These are phyloP conservation scores for Enteromius argenteus DNA, from an alignment of 2,797 vertebrate species.

Conservation along the genomic window DNA sequence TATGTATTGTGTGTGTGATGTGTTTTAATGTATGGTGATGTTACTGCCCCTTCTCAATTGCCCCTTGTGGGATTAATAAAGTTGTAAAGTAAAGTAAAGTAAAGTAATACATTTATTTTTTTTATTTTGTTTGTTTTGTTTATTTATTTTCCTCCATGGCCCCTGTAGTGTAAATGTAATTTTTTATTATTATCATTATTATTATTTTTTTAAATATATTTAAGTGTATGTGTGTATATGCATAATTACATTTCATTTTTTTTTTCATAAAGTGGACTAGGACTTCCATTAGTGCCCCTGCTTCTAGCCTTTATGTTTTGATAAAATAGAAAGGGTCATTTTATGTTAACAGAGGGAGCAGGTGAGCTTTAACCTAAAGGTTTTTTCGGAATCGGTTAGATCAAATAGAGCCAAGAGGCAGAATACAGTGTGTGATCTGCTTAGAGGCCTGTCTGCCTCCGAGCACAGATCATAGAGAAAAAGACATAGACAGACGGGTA, in stretches of 20 bases:
- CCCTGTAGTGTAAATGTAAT: not conserved
- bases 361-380: slow-evolving; percentile 53
- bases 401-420: slow-evolving; percentile 55
- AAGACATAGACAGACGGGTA: slow-evolving; percentile 28
- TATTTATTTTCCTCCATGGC: not conserved
- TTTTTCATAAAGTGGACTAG: not conserved
- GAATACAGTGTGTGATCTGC: slow-evolving; percentile 54
- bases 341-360: slow-evolving; percentile 49
- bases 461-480: slow-evolving; percentile 37
- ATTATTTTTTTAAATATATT: too few relatives aligned
- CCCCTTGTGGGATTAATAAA: too few relatives aligned
- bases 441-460: slow-evolving; percentile 37
- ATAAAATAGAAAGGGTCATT: slow-evolving; percentile 17
- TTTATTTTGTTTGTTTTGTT: too few relatives aligned
- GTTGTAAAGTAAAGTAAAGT: too few relatives aligned
- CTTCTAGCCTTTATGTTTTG: not conserved
- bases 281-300: not conserved
- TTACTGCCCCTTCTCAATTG: too few relatives aligned
- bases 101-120: too few relatives aligned
- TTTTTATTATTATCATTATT: too few relatives aligned
- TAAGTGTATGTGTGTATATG: not conserved
- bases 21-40: too few relatives aligned
- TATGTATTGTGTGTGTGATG: too few relatives aligned
- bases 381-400: slow-evolving; percentile 48
- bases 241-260: not conserved